A percentile compares a stretch with the other conserved stretches of the same genome.
These are phyloP conservation scores for Rhopalosiphum maidis DNA, from an alignment of 1,140 invertebrate genomes.

Conservation along the genomic window DNA sequence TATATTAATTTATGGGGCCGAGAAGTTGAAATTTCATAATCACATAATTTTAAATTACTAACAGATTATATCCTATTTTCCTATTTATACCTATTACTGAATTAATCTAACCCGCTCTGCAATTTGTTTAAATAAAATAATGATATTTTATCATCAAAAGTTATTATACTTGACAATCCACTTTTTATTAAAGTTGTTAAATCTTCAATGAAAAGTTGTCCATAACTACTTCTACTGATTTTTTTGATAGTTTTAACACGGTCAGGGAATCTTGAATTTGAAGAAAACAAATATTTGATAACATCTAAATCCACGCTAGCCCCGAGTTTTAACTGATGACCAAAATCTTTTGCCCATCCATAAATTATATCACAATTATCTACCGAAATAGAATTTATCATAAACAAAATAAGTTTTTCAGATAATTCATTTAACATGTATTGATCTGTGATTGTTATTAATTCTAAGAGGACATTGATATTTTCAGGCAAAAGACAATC, in stretches of 20 bases:
- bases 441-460: slow-evolving; percentile 71
- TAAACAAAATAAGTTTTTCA: slow-evolving; percentile 64
- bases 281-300: slow-evolving; percentile 63
- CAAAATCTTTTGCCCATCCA: slow-evolving; percentile 63
- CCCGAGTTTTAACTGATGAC: slow-evolving; percentile 59
- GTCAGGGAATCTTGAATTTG: slow-evolving; percentile 62
- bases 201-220: slow-evolving; percentile 63
- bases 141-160: slow-evolving; percentile 8
- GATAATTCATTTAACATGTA: slow-evolving; percentile 70
- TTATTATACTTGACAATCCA: background rate
- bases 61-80: background rate
- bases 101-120: background rate
- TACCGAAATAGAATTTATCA: slow-evolving; percentile 62
- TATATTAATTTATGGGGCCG: background rate
- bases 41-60: background rate
- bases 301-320: slow-evolving; percentile 62
- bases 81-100: background rate
- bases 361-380: slow-evolving; percentile 64
- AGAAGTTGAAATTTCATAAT: background rate
- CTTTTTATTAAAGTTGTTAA: slow-evolving; percentile 60
- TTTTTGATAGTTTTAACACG: slow-evolving; percentile 62
- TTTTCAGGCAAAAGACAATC: slow-evolving; percentile 63
- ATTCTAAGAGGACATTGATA: slow-evolving; percentile 70
- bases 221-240: slow-evolving; percentile 61
- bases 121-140: slow-evolving; percentile 31